Conservation (phyloP, 2,113 vertebrate genomes). For the Daphoenositta chrysoptera region DNA sequence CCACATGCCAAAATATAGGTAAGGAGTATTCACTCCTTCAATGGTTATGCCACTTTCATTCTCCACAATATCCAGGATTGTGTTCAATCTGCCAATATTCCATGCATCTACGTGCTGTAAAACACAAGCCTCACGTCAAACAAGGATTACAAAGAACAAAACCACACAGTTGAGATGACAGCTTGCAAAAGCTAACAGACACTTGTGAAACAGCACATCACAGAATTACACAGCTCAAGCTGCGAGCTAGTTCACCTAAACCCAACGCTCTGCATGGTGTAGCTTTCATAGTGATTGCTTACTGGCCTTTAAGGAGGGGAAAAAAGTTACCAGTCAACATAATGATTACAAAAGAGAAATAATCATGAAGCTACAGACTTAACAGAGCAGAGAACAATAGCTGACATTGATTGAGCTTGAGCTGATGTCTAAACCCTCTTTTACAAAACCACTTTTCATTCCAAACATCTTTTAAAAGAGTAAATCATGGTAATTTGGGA, state of each 20-base stretch:
- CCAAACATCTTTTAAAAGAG: not conserved
- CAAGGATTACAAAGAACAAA: not conserved
- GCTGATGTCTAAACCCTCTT: not conserved
- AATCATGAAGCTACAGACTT: not conserved
- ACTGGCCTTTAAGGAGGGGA: not conserved
- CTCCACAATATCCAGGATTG: constrained; percentile 91
- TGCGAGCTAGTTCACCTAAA: not conserved
- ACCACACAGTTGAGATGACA: not conserved
- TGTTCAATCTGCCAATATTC: constrained; percentile 91
- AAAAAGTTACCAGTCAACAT: not conserved
- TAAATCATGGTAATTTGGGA: not conserved
- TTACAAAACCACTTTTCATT: not conserved
- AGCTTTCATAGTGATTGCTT: not conserved
- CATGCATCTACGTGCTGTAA: constrained; percentile 82
- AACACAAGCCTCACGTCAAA: not conserved
- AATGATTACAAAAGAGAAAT: not conserved
- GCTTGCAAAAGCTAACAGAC: not conserved
- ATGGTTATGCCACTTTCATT: constrained; percentile 92
- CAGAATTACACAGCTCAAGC: not conserved
- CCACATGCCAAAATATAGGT: constrained; percentile 98
- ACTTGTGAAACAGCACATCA: not conserved
- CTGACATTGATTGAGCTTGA: not conserved
- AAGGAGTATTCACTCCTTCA: constrained; percentile 92
- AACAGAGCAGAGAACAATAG: not conserved
- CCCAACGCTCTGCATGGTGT: not conserved